phyloP scores from a whole-genome alignment of 1,140 invertebrate genomes.

The Drosophila busckii region DNA sequence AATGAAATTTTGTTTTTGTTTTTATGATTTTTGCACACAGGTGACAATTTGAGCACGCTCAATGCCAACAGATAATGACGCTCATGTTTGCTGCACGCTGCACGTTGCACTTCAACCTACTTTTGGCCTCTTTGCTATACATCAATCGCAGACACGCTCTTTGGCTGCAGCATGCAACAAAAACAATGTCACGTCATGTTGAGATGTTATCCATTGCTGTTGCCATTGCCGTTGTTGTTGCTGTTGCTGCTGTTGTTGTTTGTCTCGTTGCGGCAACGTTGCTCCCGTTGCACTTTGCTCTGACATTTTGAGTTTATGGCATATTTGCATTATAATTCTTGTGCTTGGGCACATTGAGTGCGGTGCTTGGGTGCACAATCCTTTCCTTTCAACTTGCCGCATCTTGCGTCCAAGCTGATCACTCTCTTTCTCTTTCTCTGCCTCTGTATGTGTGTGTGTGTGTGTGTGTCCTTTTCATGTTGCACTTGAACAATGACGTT shows the following conservation, averaged over 20 bases:
- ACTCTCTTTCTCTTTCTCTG: background rate
- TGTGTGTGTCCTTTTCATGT: slow-evolving; percentile 21
- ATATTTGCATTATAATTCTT: slow-evolving; percentile 68
- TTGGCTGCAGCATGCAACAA: slow-evolving; percentile 20
- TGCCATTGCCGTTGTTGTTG: background rate
- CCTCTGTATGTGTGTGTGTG: slow-evolving; percentile 16
- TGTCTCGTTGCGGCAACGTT: slow-evolving; percentile 17
- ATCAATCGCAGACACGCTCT: slow-evolving; percentile 56
- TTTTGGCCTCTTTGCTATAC: slow-evolving; percentile 30
- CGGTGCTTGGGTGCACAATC: background rate
- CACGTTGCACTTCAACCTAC: slow-evolving; percentile 12
- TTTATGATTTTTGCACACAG: too few species aligned
- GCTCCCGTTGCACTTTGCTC: slow-evolving; percentile 57
- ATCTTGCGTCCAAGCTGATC: slow-evolving; percentile 1
- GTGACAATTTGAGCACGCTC: slow-evolving; percentile 68
- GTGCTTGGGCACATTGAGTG: slow-evolving; percentile 16
- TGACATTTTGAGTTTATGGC: slow-evolving; percentile 73
- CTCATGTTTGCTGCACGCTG: slow-evolving; percentile 48
- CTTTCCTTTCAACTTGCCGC: slow-evolving; percentile 19
- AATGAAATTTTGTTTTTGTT: slow-evolving; percentile 30
- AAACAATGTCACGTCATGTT: slow-evolving; percentile 49
- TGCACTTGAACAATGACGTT: slow-evolving; percentile 61
- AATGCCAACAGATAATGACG: slow-evolving; percentile 62
- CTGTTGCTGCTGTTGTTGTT: slow-evolving; percentile 14
- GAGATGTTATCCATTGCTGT: slow-evolving; percentile 58